Base-by-base conservation (phyloP, 2,888 invertebrate genomes). In the Hirtodrosophila cameraria region DNA sequence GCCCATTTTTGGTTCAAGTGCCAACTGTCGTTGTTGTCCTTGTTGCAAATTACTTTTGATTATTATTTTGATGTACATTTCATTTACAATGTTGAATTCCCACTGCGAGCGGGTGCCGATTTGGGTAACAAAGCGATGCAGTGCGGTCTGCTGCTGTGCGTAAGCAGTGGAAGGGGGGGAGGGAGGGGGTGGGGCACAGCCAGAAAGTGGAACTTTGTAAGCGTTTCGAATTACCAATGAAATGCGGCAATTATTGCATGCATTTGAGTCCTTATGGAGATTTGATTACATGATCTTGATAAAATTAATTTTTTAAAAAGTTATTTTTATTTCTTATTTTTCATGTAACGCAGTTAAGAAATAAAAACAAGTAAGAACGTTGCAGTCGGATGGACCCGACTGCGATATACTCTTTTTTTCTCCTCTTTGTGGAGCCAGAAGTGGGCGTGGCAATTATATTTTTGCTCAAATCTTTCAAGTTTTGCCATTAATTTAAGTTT, bases 11-110 rank as follows among this genome's bases (percentile, higher is more conserved):
- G 72, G 36, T 62, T 75, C 61, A 61, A 72, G 72, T 68, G 62
- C 57, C 53, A 59, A 35, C 54, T 69, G 60, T 57, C 28, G 49
- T 41, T 64, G 28, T 43, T 57, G 58, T 35, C 52, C 57, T 48
- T 74, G 65, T 57, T 68, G 78, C 62, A 74, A 81, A 81, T 81
- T 84, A 82, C 76, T 67, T 76, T 82, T 84, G 82, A 81, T 84
- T 84, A 76, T 76, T 79, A 84, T 81, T 84, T 81, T 78, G 82
- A 81, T 81, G 81, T 70, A 69, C 75, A 74, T 82, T 76, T 76
- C 61, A 73, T 63, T 60, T 54, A 20, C 25, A 50, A 45, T 58
- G 58, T 45, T 36, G 27, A 38, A 70, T 59, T 73, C 62, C 66
- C 70, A 65, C 60, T 45, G 63, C 45, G 65, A 57, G 15, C 53